Conservation (phyloP, 2,113 vertebrate species). For the Ploceus nigricollis region DNA sequence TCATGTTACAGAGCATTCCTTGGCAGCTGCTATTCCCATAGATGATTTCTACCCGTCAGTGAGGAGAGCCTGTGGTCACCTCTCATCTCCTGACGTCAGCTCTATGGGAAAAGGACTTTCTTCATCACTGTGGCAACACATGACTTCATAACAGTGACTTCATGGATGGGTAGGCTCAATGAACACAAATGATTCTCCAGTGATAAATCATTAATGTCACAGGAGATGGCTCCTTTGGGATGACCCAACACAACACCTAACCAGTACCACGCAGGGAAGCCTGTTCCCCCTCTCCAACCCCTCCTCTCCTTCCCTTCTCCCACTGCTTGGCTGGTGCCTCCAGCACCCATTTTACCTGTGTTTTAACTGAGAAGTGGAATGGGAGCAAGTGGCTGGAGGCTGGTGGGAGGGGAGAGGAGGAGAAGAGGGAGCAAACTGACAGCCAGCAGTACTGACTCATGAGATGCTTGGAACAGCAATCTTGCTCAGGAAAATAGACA, state of each 20-base stretch:
- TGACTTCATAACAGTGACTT: neutral
- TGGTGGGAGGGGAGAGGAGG: neutral
- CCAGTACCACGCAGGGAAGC: neutral
- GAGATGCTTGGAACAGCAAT: neutral
- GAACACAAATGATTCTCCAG: neutral
- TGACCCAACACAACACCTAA: neutral
- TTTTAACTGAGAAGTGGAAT: neutral
- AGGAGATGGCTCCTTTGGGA: neutral
- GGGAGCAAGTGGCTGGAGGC: neutral
- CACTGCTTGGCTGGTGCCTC: neutral
- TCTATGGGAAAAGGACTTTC: neutral
- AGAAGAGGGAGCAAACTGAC: neutral
- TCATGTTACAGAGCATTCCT: neutral
- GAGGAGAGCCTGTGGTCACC: neutral
- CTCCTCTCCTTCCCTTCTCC: neutral
- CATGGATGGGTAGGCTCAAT: neutral
- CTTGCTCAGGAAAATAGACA: neutral
- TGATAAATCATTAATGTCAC: neutral
- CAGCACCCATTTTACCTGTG: fast-evolving
- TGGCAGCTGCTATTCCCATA: neutral
- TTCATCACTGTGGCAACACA: neutral
- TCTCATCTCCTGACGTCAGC: neutral
- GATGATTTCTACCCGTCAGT: fast-evolving
- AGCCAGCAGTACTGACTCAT: neutral
- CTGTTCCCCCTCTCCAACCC: fast-evolving